phyloP scores from a whole-genome alignment of 37 sponge, comb jelly and placozoan genomes.

The Ianthella basta region DNA sequence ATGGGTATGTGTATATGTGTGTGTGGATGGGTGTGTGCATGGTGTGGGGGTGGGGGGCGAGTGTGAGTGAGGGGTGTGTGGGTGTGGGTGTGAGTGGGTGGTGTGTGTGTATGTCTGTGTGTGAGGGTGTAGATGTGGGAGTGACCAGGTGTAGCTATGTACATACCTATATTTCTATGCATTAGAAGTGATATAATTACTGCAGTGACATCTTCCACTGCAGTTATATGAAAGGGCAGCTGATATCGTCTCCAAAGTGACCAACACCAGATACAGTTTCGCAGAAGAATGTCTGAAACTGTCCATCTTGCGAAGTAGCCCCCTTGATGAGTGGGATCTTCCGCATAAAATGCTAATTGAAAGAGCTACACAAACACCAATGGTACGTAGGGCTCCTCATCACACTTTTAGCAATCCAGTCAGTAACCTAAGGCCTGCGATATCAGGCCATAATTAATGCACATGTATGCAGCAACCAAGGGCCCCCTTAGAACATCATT shows the following conservation, averaged over 20 bases:
- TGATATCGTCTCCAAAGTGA: not conserved
- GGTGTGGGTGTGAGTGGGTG: no score
- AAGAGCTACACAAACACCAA: not conserved
- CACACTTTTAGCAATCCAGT: not conserved
- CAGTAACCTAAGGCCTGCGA: not conserved
- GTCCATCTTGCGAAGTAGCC: not conserved
- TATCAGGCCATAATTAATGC: not conserved
- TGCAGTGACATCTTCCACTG: not conserved
- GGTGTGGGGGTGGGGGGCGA: no score
- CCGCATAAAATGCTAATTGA: not conserved
- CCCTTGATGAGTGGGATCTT: not conserved
- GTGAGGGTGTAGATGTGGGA: slow-evolving; percentile 28
- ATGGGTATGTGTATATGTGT: slow-evolving; percentile 37
- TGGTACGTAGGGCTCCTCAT: not conserved
- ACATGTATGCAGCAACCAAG: not conserved
- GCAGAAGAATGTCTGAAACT: slow-evolving; percentile 20
- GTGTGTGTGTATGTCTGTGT: slow-evolving; percentile 17
- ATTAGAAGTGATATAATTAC: not conserved
- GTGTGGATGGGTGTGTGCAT: slow-evolving; percentile 14
- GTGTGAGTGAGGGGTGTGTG: not conserved
- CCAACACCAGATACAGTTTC: not conserved
- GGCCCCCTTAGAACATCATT: no score
- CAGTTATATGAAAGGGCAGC: slow-evolving; percentile 24
- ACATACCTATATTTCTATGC: slow-evolving; percentile 9
- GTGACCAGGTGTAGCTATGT: slow-evolving; percentile 22